Evolutionary conservation across 2,113 vertebrate species (phyloP).

Genomic region (Daubentonia madagascariensis): DNA sequence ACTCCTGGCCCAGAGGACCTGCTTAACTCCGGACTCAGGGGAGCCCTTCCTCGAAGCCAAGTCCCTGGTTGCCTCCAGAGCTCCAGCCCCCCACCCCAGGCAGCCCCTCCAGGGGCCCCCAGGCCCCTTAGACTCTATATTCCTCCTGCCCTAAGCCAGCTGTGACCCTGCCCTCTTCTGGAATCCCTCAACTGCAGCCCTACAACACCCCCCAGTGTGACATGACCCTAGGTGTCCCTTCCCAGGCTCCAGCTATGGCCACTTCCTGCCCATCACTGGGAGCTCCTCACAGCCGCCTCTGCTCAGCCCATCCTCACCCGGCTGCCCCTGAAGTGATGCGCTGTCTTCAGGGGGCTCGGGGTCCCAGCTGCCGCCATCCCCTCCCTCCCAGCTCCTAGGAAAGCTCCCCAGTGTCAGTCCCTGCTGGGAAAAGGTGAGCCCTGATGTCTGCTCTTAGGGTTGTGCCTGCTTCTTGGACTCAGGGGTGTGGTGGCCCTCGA

Average conservation of each 20-base stretch:
- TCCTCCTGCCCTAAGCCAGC: neutral
- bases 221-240: neutral
- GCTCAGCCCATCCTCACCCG: neutral
- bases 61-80: neutral
- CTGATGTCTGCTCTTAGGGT: neutral
- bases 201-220: neutral
- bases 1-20: neutral
- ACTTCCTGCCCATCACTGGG: neutral
- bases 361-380: neutral
- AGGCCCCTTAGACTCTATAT: neutral
- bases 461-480: neutral
- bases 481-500: neutral
- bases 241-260: no score
- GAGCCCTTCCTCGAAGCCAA: neutral
- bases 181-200: neutral
- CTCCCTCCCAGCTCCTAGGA: neutral
- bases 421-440: neutral
- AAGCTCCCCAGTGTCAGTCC: neutral
- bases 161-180: no score
- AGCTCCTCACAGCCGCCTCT: neutral
- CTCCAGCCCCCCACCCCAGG: neutral
- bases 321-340: neutral
- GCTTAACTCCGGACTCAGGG: neutral
- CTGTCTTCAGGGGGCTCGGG: neutral
- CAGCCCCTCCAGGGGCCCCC: neutral